Evolutionary conservation across 2,797 vertebrate species (phyloP).

Genomic region (Neomorphus geoffroyi): DNA sequence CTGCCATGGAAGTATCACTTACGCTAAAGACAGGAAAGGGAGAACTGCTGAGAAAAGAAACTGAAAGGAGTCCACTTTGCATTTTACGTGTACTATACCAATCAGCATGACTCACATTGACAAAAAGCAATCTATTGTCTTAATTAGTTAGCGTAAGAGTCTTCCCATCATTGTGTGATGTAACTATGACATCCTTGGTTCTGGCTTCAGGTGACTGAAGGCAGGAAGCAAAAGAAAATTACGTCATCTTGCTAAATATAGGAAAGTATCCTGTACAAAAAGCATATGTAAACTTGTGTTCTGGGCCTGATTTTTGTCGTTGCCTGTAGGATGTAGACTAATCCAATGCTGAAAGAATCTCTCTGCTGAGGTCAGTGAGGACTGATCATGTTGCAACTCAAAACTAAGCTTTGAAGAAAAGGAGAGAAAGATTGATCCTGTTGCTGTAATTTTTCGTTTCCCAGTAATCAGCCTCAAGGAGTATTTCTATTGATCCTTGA

Average conservation of each 20-base stretch:
- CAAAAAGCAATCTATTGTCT: not conserved
- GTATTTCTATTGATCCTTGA: not conserved
- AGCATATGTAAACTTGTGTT: not conserved
- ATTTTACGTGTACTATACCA: not conserved
- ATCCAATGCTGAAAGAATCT: not conserved
- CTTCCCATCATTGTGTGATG: not conserved
- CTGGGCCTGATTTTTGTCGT: not conserved
- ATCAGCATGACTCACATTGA: not conserved
- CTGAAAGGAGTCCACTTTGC: not conserved
- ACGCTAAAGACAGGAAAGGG: not conserved
- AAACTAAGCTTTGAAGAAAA: not conserved
- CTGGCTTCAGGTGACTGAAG: not conserved
- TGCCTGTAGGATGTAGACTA: not conserved
- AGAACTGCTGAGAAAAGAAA: slow-evolving; percentile 25
- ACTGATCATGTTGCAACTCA: not conserved
- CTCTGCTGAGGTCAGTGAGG: not conserved
- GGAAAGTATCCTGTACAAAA: not conserved
- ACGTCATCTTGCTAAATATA: not conserved
- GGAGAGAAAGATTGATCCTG: not conserved
- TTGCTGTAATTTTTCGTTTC: not conserved
- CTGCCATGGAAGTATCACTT: not conserved
- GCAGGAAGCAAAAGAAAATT: not conserved
- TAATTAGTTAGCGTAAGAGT: not conserved
- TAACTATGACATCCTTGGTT: not conserved
- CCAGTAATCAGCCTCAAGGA: not conserved